These are phyloP conservation scores for Aphrocallistes beatrix DNA, from an alignment of 37 sponge, comb jelly and placozoan species.

Conservation along the genomic window DNA sequence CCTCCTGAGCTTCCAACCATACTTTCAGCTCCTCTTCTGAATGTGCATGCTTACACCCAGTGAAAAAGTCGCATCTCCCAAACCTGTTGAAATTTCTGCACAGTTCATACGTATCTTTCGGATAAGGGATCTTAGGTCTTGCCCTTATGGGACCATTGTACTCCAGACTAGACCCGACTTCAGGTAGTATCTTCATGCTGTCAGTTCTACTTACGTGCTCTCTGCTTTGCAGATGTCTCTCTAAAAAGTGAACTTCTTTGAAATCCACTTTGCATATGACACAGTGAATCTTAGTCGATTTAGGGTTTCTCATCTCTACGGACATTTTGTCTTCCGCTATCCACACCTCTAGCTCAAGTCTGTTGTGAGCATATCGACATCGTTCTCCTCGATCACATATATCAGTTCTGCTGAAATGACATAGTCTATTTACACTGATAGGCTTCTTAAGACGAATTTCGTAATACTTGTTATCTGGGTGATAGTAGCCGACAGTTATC, in stretches of 20 bases:
- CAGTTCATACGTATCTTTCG: neutral
- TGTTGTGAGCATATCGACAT: neutral
- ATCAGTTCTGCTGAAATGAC: neutral
- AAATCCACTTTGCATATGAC: neutral
- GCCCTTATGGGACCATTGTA: neutral
- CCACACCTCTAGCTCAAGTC: neutral
- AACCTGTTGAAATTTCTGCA: neutral
- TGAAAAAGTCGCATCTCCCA: neutral
- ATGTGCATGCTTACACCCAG: neutral
- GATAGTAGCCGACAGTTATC: too few species aligned
- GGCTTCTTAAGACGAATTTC: neutral
- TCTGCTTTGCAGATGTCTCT: neutral
- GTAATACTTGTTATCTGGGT: neutral
- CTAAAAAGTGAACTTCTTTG: neutral
- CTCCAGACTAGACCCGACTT: neutral
- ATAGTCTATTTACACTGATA: neutral
- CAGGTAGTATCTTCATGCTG: neutral
- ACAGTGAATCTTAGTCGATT: neutral
- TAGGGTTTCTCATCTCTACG: neutral
- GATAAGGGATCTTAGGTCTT: neutral
- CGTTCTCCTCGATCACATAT: neutral
- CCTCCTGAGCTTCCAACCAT: neutral
- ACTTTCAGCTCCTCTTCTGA: neutral
- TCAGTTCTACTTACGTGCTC: neutral
- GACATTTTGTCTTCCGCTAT: neutral